Base-by-base conservation (phyloP, 23 tunicate genomes). In the Oikopleura albicans region DNA sequence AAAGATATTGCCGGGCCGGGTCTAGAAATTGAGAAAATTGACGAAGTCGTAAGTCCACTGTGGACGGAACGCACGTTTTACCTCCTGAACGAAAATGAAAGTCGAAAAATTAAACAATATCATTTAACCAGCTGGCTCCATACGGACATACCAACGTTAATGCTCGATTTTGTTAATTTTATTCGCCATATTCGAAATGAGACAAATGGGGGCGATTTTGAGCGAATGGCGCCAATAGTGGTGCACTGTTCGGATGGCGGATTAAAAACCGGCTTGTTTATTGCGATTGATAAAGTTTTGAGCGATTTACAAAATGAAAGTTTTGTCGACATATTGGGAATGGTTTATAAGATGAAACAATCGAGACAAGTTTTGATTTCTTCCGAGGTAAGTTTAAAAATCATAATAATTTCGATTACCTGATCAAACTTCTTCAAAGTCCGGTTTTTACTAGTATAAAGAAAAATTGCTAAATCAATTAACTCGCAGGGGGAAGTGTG, bases 221-320 rank as follows among this genome's bases (percentile, higher is more conserved):
- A 49, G 22, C 12, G 63, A 8, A 22, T 49, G 12, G 22, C 63
- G 33, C 79, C 79, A 29, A 31, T 71, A 29, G 79, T 71, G 33
- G 79, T 71, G 4, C 79, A 71, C 35, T 71, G 79, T 29, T 71
- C 79, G 4, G 79, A 71, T 71, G 79, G 79, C 28, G 35, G 36
- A 34, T 16, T 29, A 31, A 71, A 71, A 71, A 71, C 79, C 37
- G 79, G 79, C 28, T 2, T 71, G 27, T 71, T 71, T 29, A 71
- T 71, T 71, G 79, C 79, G 2, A 16, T 71, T 71, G 79, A 71
- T 29, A 16, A 71, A 29, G 35, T 71, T 4, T 37, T 71, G 36
- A 16, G 79, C 2, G 79, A 71, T 31, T 37, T 71, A 27, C 27
- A 16, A 71, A 29, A 71, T 12, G 79, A 71, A 71, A 71, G 79